Conservation (phyloP, 2,113 vertebrate species). For the Gymnobelideus leadbeateri region DNA sequence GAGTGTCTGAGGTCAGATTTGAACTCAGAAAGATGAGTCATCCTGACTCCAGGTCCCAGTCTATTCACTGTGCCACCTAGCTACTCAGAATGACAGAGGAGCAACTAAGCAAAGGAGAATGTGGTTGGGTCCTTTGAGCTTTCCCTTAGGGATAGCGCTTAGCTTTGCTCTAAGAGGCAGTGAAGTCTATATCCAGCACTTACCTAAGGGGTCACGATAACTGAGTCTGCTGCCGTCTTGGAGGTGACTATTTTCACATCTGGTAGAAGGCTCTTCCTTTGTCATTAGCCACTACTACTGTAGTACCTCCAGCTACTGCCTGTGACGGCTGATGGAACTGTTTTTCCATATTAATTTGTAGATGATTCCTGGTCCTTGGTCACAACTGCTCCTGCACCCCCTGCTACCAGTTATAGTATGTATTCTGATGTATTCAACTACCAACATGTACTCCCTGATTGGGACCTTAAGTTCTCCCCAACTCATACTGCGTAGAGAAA, state of each 20-base stretch:
- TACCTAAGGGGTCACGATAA: background rate
- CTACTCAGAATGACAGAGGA: background rate
- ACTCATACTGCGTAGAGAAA: background rate
- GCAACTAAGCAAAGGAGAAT: background rate
- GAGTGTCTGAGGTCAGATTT: background rate
- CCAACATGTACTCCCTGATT: background rate
- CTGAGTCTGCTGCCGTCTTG: background rate
- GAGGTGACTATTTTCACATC: background rate
- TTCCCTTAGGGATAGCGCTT: background rate
- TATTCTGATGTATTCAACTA: background rate
- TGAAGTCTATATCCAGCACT: background rate
- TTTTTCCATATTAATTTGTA: background rate
- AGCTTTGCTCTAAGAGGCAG: background rate
- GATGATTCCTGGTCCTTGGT: background rate
- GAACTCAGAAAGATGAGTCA: background rate
- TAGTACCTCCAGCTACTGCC: background rate
- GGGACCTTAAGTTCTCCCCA: background rate
- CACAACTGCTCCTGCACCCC: background rate
- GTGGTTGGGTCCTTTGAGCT: background rate
- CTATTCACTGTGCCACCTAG: background rate
- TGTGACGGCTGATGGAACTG: background rate
- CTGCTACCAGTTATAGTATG: background rate
- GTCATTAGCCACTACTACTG: background rate
- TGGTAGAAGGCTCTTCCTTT: background rate
- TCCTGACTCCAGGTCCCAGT: background rate